Evolutionary conservation across 2,888 invertebrate species (phyloP).

Genomic region (Hyposoter didymator): DNA sequence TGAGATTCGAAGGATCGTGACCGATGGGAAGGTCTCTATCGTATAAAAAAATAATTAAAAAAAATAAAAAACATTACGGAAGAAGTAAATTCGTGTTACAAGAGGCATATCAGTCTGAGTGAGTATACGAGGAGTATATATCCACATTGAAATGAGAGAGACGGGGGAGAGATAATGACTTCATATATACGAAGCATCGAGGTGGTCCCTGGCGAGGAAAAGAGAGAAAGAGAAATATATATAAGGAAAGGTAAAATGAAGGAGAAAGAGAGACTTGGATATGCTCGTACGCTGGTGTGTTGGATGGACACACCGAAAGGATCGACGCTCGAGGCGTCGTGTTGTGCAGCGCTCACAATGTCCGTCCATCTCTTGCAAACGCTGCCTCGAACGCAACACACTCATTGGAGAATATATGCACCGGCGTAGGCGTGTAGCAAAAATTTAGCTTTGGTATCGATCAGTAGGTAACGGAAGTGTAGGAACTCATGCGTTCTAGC

Average conservation of each 20-base stretch:
- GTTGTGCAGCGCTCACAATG: conserved; percentile 47
- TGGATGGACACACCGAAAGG: conserved; percentile 38
- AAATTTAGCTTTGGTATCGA: conserved; percentile 48
- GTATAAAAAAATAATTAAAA: not conserved
- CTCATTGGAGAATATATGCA: conserved; percentile 52
- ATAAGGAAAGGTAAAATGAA: conserved; percentile 26
- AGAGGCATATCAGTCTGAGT: conserved; percentile 28
- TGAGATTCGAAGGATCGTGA: not conserved
- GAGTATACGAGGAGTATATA: conserved; percentile 21
- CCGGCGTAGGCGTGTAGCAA: conserved; percentile 31
- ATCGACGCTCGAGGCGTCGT: conserved; percentile 61
- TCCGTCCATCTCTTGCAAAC: conserved; percentile 48
- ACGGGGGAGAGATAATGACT: conserved; percentile 61
- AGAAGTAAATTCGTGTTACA: conserved; percentile 11
- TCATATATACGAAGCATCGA: conserved; percentile 62
- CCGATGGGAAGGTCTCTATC: not conserved
- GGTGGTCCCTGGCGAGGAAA: conserved; percentile 51
- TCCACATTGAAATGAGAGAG: conserved; percentile 29
- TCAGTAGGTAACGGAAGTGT: conserved; percentile 4
- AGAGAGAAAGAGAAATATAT: conserved; percentile 26
- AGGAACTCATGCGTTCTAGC: not conserved
- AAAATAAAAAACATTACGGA: not conserved
- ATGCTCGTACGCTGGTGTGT: conserved; percentile 32
- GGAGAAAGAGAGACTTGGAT: conserved; percentile 26
- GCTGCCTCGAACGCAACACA: conserved; percentile 48